These are phyloP conservation scores for Plagiodera versicolora DNA, from an alignment of 2,888 invertebrate species.

Conservation along the genomic window DNA sequence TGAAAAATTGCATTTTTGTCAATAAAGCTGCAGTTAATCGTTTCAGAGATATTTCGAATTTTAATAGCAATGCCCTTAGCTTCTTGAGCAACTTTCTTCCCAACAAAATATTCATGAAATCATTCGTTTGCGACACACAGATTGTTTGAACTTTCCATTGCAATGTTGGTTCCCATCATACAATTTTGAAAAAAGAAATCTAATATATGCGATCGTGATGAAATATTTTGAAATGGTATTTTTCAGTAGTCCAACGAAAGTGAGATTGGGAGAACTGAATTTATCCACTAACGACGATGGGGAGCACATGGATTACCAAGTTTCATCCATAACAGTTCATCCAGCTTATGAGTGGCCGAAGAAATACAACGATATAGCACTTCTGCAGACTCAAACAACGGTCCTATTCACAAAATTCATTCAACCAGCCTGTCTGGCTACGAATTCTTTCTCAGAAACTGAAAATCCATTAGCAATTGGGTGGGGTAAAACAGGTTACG, in stretches of 20 bases:
- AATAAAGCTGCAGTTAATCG: too few relatives aligned
- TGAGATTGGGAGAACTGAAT: conserved; percentile 63
- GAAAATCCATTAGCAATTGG: conserved; percentile 64
- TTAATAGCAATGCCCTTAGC: too few relatives aligned
- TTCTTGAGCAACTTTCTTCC: too few relatives aligned
- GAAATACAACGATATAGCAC: conserved; percentile 68
- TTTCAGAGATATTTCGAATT: too few relatives aligned
- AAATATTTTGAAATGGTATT: too few relatives aligned
- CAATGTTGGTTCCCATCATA: too few relatives aligned
- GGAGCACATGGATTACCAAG: conserved; percentile 53
- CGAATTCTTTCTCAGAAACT: conserved; percentile 47
- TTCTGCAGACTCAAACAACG: conserved; percentile 57
- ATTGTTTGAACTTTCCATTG: too few relatives aligned
- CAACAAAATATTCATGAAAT: too few relatives aligned
- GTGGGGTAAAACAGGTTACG: conserved; percentile 60
- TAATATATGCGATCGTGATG: too few relatives aligned
- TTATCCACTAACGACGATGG: conserved; percentile 56
- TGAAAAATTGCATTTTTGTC: too few relatives aligned
- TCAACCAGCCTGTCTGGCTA: conserved; percentile 67
- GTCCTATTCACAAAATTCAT: conserved; percentile 58
- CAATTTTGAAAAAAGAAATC: too few relatives aligned
- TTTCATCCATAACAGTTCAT: conserved; percentile 54
- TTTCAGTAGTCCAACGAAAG: conserved; percentile 58
- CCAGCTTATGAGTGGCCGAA: conserved; percentile 59
- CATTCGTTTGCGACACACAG: too few relatives aligned